Base-by-base conservation (phyloP, 2,888 invertebrate genomes). In the Macaria liturata region DNA sequence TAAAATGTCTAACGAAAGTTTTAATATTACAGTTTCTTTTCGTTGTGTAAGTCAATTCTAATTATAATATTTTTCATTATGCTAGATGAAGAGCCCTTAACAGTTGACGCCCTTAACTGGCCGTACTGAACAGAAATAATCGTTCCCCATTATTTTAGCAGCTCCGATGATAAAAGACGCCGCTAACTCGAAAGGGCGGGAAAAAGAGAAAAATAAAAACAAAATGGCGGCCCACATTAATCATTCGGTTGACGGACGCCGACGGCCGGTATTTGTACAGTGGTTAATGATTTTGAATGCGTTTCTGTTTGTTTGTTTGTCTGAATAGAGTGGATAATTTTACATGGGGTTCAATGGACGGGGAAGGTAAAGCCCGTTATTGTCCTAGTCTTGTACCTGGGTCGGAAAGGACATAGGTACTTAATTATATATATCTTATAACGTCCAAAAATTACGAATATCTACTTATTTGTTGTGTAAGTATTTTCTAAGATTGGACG, bases 181-280 rank as follows among this genome's bases (percentile, higher is more conserved):
- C 61, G 66, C 63, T 67, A 60, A 67, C 61, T 66, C 53, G 61
- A 67, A 72, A 72, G 68, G 69, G 70, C 70, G 72, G 69, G 64
- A 71, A 69, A 68, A 66, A 47, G 59, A 51, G 68, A 71, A 71
- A 67, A 66, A 74, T 72, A 67, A 68, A 72, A 70, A 66, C 69
- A 76, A 76, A 68, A 72, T 72, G 75, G 70, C 68, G 56, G 66
- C 56, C 32, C 52, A 49, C 67, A 69, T 75, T 67, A 72, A 75
- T 77, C 74, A 75, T 74, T 65, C 48, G 53, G 53, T 61, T 66
- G 67, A 64, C 67, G 58, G 66, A 64, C 61, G 61, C 51, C 39
- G 59, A 46, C 61, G 56, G 52, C 32, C 55, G 55, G 54, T 49
- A 51, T 60, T 60, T 60, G 52, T 59, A 60, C 67, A 62, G 57